Evolutionary conservation across 2,797 vertebrate genomes (phyloP), one percentile per base, ranked within the genome.

Genomic region (Eremophila alpestris): DNA sequence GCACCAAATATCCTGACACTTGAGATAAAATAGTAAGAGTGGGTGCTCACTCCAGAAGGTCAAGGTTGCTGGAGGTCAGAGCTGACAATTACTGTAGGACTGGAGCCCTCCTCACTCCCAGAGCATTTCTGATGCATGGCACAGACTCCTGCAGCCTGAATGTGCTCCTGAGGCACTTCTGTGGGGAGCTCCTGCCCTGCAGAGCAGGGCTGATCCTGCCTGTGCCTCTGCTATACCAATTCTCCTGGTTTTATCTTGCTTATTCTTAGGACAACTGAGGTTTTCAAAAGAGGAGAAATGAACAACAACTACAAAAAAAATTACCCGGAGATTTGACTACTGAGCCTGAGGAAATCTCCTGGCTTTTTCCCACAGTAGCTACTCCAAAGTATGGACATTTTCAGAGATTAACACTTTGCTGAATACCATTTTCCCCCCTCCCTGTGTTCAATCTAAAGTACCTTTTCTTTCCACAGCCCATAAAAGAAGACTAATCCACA

Each of bases 381-480:
- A 10, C 78, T 82, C 52, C 71, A 60, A 89, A 90, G 52, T 48
- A 27, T 2, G 26, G 60, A 73, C 78, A 68, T 91, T 93, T 89
- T 71, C 87, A 65, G 84, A 89, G 81, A 94, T 93, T 93, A 68
- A 52, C 56, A 23, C 16, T 34, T 83, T 83, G 48, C 64, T 92
- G 89, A 91, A 71, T 54, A 55, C 36, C 23, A n/a, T 9, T 78
- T 67, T 3, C 0, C 41, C 48, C 20, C 51, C 5, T 43, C 51
- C 6, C 48, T 16, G 49, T 64, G 77, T 69, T 92, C 68, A 71
- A 64, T 59, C 81, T 48, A 54, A 92, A 76, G 68, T 34, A 27
- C 36, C 93, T 95, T 92, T 89, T 48, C 75, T 87, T 91, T 74
- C 69, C 58, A 45, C 52, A 84, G 78, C 71, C n/a, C 62, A 19